Evolutionary conservation across 2,888 invertebrate species (phyloP).

Genomic region (Ornithoptera alexandrae): DNA sequence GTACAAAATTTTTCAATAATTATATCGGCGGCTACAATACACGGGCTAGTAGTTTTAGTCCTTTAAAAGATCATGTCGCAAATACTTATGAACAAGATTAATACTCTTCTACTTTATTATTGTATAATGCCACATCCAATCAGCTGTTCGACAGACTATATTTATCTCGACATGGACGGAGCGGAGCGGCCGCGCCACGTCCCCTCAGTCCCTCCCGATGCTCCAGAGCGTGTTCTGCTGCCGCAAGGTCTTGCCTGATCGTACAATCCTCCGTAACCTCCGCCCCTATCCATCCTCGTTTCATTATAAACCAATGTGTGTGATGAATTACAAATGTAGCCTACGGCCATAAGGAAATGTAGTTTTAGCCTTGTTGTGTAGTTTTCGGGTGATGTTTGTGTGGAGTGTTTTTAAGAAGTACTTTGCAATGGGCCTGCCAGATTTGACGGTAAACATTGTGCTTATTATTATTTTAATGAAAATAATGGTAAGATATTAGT

Average conservation of each 20-base stretch:
- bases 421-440: conserved; percentile 71
- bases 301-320: neutral
- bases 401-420: conserved; percentile 62
- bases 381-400: conserved; percentile 66
- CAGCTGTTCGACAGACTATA: conserved; percentile 25
- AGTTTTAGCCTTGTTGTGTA: conserved; percentile 31
- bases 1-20: too few species aligned
- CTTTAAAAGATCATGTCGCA: too few species aligned
- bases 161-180: neutral
- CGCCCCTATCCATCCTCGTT: conserved; percentile 12
- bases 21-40: too few species aligned
- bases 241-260: conserved; percentile 59
- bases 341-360: conserved; percentile 34
- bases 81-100: too few species aligned
- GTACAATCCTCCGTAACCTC: conserved; percentile 12
- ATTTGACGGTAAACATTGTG: conserved; percentile 67
- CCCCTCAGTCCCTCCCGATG: conserved; percentile 64
- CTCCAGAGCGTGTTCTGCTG: conserved; percentile 74
- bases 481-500: too few species aligned
- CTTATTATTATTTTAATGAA: too few species aligned
- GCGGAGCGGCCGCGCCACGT: conserved; percentile 31
- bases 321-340: conserved; percentile 12
- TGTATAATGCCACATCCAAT: conserved; percentile 45
- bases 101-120: too few species aligned
- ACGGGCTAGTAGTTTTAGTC: too few species aligned